Percentiles rank a stretch among this genome's conserved stretches.
Evolutionary conservation across 2,888 invertebrate species (phyloP).

Genomic region (Rotaria macrura): DNA sequence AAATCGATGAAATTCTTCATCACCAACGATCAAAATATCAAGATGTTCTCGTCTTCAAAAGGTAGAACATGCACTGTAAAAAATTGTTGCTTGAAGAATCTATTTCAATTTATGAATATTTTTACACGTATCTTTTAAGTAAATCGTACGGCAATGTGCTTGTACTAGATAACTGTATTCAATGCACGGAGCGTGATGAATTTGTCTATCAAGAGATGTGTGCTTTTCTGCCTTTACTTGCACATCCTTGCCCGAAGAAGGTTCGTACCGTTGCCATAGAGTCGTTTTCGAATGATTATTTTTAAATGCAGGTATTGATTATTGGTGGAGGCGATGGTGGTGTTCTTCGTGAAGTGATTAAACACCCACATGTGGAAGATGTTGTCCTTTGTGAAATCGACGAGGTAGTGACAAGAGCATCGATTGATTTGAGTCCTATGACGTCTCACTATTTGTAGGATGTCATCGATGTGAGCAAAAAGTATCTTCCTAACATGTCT

Average conservation of each 20-base stretch:
- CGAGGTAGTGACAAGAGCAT: constrained; percentile 48
- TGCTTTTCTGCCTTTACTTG: constrained; percentile 77
- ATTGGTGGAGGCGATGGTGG: constrained; percentile 33
- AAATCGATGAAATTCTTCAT: constrained; percentile 69
- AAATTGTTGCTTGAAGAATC: too few relatives aligned
- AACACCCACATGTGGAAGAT: constrained; percentile 29
- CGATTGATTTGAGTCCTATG: too few relatives aligned
- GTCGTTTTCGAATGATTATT: too few relatives aligned
- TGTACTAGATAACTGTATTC: constrained; percentile 86
- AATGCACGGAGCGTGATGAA: constrained; percentile 88
- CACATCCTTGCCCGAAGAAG: constrained; percentile 76
- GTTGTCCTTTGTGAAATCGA: constrained; percentile 79
- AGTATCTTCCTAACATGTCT: constrained; percentile 80
- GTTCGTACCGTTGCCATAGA: too few relatives aligned
- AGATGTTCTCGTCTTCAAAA: constrained; percentile 70
- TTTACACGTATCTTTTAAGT: constrained; percentile 50
- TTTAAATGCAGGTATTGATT: constrained; percentile 20
- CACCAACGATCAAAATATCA: constrained; percentile 71
- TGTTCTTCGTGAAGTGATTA: constrained; percentile 30
- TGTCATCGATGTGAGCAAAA: constrained; percentile 78
- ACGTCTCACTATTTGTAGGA: constrained; percentile 50
- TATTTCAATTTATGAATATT: neutral
- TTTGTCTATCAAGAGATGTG: constrained; percentile 98
- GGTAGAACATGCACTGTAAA: too few relatives aligned
- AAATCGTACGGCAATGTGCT: constrained; percentile 71